phyloP scores from a whole-genome alignment of 2,888 invertebrate genomes.

The Oasisia sp. region DNA sequence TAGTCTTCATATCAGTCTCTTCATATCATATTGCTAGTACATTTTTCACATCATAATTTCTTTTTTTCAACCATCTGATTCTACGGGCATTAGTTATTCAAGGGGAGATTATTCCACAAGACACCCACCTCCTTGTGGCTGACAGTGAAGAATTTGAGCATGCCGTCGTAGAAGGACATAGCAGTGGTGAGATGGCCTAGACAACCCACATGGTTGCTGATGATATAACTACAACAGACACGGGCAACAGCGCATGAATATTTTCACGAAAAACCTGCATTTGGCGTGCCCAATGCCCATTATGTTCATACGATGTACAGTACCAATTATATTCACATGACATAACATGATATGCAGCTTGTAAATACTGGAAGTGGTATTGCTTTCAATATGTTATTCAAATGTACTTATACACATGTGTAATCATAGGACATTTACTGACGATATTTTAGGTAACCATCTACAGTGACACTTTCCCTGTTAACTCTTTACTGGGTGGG shows the following conservation, averaged over 20 bases:
- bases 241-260: constrained; percentile 29
- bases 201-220: constrained; percentile 77
- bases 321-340: too few species aligned
- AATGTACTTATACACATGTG: too few species aligned
- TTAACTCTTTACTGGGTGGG: too few species aligned
- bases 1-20: too few species aligned
- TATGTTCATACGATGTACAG: too few species aligned
- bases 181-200: constrained; percentile 79
- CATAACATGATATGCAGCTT: too few species aligned
- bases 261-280: background rate
- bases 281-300: background rate
- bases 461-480: too few species aligned
- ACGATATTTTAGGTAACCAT: too few species aligned
- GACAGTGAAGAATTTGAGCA: constrained; percentile 85
- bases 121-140: constrained; percentile 86
- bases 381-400: too few species aligned
- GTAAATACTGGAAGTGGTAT: too few species aligned
- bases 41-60: background rate
- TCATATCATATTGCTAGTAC: background rate
- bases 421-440: too few species aligned
- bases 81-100: background rate
- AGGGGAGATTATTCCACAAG: background rate
- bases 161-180: constrained; percentile 77
- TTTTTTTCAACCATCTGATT: background rate
- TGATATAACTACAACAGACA: constrained; percentile 54